Percentiles rank a stretch among this genome's conserved stretches.
phyloP scores from a whole-genome alignment of 2,797 vertebrate genomes.

The Melanotaenia trifasciata region DNA sequence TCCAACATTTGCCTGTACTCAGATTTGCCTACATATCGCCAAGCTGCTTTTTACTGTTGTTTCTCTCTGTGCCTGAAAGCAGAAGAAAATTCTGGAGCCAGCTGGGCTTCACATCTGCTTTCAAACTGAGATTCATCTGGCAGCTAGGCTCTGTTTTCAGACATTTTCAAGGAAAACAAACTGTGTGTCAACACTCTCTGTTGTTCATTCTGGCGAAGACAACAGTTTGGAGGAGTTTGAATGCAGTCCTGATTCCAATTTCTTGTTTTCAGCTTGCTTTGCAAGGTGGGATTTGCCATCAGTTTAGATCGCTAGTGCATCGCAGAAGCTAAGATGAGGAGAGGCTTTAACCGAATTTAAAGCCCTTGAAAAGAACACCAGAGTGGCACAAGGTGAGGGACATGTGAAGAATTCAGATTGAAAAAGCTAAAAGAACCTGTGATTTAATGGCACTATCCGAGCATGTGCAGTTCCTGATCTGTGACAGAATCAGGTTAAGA shows the following conservation, averaged over 20 bases:
- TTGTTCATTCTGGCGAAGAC: constrained; percentile 20
- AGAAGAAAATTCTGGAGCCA: constrained; percentile 45
- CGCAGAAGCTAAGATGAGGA: constrained; percentile 29
- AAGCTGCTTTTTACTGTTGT: constrained; percentile 43
- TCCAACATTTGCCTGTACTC: constrained; percentile 41
- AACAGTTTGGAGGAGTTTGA: not conserved
- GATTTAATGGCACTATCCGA: constrained; percentile 54
- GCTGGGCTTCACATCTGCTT: constrained; percentile 56
- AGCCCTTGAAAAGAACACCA: constrained; percentile 39
- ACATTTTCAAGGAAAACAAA: constrained; percentile 62
- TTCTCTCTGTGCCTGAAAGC: constrained; percentile 55
- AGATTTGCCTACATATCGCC: constrained; percentile 17
- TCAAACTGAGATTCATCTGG: constrained; percentile 40
- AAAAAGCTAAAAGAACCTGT: constrained; percentile 48
- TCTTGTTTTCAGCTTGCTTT: constrained; percentile 38
- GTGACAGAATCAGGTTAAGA: constrained; percentile 80
- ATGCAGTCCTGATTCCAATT: constrained; percentile 1
- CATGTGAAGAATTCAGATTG: constrained; percentile 52
- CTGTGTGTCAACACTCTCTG: constrained; percentile 38
- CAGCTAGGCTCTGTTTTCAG: constrained; percentile 45
- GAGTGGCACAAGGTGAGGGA: constrained; percentile 26
- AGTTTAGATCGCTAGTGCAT: constrained; percentile 44
- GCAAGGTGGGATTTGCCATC: constrained; percentile 42
- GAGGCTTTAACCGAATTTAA: constrained; percentile 40
- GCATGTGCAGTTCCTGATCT: constrained; percentile 45